Conservation (phyloP, 2,113 vertebrate species). For the Dromaius novaehollandiae region DNA sequence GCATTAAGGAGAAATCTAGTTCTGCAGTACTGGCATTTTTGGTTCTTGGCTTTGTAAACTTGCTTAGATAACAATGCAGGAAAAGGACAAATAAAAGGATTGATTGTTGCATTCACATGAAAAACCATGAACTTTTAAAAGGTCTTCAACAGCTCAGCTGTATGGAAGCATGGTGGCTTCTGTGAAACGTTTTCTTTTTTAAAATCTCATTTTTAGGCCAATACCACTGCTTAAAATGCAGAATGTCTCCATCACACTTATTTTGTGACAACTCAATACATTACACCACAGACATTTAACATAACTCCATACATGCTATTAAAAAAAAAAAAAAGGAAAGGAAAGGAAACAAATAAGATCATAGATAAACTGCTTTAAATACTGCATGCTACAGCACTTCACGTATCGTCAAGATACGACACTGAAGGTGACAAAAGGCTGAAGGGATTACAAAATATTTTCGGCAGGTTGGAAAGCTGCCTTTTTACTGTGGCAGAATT, state of each 20-base stretch:
- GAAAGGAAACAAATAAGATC: slow-evolving; percentile 60
- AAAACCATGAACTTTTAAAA: slow-evolving; percentile 7
- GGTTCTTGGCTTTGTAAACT: slow-evolving; percentile 64
- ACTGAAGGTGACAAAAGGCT: slow-evolving; percentile 72
- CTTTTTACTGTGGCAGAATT: slow-evolving; percentile 58
- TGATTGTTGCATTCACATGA: slow-evolving; percentile 1
- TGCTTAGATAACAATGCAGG: background rate
- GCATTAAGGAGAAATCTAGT: slow-evolving; percentile 20
- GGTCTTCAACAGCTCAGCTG: slow-evolving; percentile 28
- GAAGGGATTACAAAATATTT: slow-evolving; percentile 67
- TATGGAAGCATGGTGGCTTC: slow-evolving; percentile 39
- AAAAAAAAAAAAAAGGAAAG: background rate
- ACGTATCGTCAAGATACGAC: slow-evolving; percentile 68
- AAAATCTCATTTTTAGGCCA: slow-evolving; percentile 26
- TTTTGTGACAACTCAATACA: slow-evolving; percentile 38
- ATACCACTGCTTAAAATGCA: slow-evolving; percentile 69
- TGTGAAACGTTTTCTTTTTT: background rate
- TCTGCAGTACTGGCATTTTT: slow-evolving; percentile 38
- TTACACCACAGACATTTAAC: slow-evolving; percentile 74
- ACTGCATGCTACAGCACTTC: slow-evolving; percentile 90
- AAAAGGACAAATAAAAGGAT: background rate
- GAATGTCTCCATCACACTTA: slow-evolving; percentile 54
- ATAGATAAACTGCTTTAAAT: slow-evolving; percentile 82
- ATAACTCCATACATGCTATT: slow-evolving; percentile 75
- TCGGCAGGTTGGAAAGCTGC: slow-evolving; percentile 63